These are phyloP conservation scores for Aporophyla nigra DNA, from an alignment of 2,888 invertebrate genomes.

Conservation along the genomic window DNA sequence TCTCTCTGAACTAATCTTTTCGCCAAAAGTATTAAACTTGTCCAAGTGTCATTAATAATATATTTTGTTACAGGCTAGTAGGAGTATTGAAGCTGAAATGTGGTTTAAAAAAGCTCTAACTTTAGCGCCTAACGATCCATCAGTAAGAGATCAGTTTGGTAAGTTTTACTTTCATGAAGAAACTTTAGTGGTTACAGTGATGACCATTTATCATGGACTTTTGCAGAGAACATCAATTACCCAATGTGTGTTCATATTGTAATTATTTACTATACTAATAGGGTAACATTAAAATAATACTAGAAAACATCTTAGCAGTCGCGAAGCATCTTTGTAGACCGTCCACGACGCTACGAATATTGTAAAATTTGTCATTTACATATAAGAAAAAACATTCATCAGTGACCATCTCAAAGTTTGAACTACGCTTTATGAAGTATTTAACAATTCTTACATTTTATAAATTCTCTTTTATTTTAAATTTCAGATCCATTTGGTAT, in stretches of 20 bases:
- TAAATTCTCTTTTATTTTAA: background rate
- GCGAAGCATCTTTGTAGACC: background rate
- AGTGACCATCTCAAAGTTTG: background rate
- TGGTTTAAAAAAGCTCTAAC: constrained; percentile 96
- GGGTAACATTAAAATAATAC: background rate
- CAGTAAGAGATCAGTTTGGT: constrained; percentile 97
- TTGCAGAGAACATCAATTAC: constrained; percentile 5
- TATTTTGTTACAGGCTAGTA: constrained; percentile 92
- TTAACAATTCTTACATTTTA: background rate
- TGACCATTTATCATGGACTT: constrained; percentile 33
- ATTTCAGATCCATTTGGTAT: background rate
- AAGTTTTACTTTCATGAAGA: constrained; percentile 63
- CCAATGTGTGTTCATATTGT: background rate
- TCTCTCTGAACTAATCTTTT: constrained; percentile 37
- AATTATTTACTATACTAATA: background rate
- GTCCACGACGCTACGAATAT: constrained; percentile 1
- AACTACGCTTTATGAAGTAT: background rate
- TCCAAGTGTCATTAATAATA: constrained; percentile 49
- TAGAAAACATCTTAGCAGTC: background rate
- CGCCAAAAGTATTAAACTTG: constrained; percentile 45
- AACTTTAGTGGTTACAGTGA: constrained; percentile 1
- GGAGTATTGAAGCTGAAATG: constrained; percentile 95
- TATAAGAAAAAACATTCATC: background rate
- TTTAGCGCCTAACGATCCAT: constrained; percentile 95
- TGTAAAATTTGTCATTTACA: too few species aligned